These are phyloP conservation scores for Parauchenoglanis ngamensis DNA, from an alignment of 2,797 vertebrate genomes.

Conservation along the genomic window DNA sequence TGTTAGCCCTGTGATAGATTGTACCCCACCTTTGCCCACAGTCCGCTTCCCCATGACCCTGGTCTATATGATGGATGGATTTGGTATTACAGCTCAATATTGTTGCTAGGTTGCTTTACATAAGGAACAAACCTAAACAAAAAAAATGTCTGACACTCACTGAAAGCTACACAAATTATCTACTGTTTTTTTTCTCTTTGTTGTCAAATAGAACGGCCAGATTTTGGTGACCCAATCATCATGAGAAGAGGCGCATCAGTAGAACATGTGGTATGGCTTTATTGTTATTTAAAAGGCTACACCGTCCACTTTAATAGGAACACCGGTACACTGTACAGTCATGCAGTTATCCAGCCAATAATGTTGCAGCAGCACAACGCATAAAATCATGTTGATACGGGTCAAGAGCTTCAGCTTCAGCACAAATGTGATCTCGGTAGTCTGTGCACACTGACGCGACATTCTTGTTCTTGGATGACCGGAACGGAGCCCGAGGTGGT, in stretches of 20 bases:
- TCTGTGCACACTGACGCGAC: background rate
- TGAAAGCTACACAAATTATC: background rate
- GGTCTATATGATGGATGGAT: too few species aligned
- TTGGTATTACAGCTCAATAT: background rate
- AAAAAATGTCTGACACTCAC: background rate
- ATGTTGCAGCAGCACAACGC: background rate
- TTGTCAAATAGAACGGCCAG: slow-evolving; percentile 84
- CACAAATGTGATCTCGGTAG: background rate
- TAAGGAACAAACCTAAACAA: too few species aligned
- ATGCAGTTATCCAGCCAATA: background rate
- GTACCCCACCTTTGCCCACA: too few species aligned
- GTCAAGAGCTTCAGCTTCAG: background rate
- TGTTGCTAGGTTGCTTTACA: background rate
- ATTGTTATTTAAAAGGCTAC: background rate
- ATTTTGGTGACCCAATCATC: slow-evolving; percentile 94
- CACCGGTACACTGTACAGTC: background rate
- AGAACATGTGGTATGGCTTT: slow-evolving; percentile 86
- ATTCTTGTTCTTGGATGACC: background rate
- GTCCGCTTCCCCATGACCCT: too few species aligned
- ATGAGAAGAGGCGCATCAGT: slow-evolving; percentile 91
- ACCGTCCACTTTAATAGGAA: background rate
- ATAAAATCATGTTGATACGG: background rate
- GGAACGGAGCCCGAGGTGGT: background rate
- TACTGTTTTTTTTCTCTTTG: background rate
- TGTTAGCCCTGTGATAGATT: too few species aligned